Conservation (phyloP, 2,888 invertebrate species). For the Hipparchia sbordonii region DNA sequence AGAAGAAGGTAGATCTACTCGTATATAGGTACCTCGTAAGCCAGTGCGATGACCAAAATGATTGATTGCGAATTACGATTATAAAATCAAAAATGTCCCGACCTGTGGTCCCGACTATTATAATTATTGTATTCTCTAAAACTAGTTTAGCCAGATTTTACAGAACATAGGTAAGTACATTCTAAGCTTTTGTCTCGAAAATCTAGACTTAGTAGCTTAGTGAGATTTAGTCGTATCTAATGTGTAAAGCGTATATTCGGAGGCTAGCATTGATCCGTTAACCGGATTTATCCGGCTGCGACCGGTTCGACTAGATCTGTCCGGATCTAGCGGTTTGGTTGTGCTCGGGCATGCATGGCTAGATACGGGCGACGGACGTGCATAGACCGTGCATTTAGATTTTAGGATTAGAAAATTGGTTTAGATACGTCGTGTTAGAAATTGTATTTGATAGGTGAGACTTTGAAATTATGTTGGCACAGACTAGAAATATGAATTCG, state of each 20-base stretch:
- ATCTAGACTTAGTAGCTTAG: neutral
- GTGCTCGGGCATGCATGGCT: conserved; percentile 36
- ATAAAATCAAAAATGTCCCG: no score
- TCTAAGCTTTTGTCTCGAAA: neutral
- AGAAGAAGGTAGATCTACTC: no score
- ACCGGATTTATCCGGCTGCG: conserved; percentile 49
- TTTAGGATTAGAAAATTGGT: conserved; percentile 40
- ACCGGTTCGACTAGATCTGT: conserved; percentile 52
- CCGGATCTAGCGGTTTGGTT: conserved; percentile 50
- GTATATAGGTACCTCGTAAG: no score
- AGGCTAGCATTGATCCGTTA: conserved; percentile 48
- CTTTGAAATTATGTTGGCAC: neutral
- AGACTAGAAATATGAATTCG: no score
- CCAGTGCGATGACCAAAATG: no score
- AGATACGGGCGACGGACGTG: conserved; percentile 52
- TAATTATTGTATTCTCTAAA: no score
- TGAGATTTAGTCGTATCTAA: neutral
- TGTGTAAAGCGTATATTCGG: neutral
- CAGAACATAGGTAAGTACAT: no score
- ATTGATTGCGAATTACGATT: no score
- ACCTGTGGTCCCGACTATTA: no score
- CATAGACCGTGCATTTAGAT: conserved; percentile 46
- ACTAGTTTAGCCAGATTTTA: no score
- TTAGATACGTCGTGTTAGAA: conserved; percentile 32
- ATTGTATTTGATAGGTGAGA: conserved; percentile 14